Percentiles rank a stretch among this genome's conserved stretches.
Evolutionary conservation across 35 echinoderm and acorn worm genomes (phyloP).

Genomic region (Strongylocentrotus purpuratus): DNA sequence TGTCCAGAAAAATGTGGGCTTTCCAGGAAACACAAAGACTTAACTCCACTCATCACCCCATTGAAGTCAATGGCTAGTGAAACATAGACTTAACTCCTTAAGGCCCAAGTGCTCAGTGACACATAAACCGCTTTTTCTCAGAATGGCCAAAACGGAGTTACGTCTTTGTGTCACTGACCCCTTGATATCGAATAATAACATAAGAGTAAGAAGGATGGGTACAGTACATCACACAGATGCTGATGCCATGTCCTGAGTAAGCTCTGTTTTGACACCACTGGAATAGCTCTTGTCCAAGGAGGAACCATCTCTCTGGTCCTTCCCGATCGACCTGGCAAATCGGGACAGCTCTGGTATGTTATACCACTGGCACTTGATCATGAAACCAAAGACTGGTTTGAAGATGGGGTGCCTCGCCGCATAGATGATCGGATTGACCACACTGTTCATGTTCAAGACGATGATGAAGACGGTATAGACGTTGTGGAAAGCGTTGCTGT

Average conservation of each 20-base stretch:
- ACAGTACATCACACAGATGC: background rate
- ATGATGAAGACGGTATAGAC: background rate
- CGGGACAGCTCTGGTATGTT: background rate
- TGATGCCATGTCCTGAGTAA: background rate
- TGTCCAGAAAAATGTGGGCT: too few relatives aligned
- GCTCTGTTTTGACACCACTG: background rate
- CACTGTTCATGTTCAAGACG: background rate
- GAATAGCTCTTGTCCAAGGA: background rate
- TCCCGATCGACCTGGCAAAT: background rate
- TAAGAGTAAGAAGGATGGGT: background rate
- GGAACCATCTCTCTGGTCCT: background rate
- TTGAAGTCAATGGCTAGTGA: too few relatives aligned
- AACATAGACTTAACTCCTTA: too few relatives aligned
- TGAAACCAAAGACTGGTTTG: conserved; percentile 16
- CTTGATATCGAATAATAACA: background rate
- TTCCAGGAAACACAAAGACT: too few relatives aligned
- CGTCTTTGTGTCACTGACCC: too few relatives aligned
- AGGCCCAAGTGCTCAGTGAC: too few relatives aligned
- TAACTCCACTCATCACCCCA: too few relatives aligned
- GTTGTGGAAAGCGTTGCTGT: background rate
- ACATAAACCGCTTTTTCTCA: too few relatives aligned
- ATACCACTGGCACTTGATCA: conserved; percentile 13
- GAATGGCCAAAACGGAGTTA: too few relatives aligned
- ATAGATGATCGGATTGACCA: conserved; percentile 46
- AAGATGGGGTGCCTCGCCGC: conserved; percentile 39